Evolutionary conservation across 2,797 vertebrate genomes (phyloP).

Genomic region (Thamnophis elegans): DNA sequence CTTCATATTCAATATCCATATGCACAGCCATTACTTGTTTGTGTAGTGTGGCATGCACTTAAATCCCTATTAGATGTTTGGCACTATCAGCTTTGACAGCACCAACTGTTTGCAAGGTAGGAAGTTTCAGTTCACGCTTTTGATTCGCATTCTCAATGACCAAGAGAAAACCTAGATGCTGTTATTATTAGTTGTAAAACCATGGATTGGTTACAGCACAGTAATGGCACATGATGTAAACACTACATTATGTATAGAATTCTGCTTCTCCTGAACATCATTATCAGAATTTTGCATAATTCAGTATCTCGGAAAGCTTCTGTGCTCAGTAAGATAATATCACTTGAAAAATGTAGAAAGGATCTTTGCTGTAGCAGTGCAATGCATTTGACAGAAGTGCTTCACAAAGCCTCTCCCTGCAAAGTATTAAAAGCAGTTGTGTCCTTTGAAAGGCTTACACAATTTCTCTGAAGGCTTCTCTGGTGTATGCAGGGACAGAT

Average conservation of each 20-base stretch:
- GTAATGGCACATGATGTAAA: background rate
- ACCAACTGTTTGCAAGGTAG: background rate
- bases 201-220: background rate
- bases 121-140: background rate
- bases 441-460: background rate
- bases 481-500: background rate
- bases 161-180: background rate
- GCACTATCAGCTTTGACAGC: background rate
- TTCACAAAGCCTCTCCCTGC: background rate
- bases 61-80: background rate
- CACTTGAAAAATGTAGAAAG: background rate
- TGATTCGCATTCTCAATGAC: background rate
- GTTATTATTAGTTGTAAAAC: background rate
- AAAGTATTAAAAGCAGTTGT: background rate
- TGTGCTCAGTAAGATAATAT: background rate
- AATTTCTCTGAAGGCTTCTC: background rate
- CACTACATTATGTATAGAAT: background rate
- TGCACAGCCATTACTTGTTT: background rate
- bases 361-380: background rate
- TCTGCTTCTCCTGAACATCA: background rate
- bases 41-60: background rate
- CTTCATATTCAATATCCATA: background rate
- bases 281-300: background rate
- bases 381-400: background rate
- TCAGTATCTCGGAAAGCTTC: background rate